Evolutionary conservation across 2,888 invertebrate species (phyloP).

Genomic region (Phortica magna): DNA sequence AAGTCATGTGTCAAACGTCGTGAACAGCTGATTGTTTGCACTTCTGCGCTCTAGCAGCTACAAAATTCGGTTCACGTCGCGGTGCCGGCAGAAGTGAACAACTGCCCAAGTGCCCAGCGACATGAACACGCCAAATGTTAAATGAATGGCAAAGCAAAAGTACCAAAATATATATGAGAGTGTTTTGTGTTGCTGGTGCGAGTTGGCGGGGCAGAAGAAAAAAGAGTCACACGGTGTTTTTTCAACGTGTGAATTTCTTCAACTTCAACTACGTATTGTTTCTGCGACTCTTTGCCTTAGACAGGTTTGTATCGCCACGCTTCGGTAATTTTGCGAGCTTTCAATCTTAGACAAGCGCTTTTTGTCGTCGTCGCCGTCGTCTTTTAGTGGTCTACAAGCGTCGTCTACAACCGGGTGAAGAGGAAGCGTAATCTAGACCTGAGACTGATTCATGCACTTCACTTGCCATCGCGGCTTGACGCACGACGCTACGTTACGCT

Average conservation of each 20-base stretch:
- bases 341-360: slow-evolving; percentile 8
- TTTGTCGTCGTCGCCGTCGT: not conserved
- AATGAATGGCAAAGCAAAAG: too few species aligned
- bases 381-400: too few species aligned
- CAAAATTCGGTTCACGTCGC: too few species aligned
- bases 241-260: not conserved
- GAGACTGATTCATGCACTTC: slow-evolving; percentile 29
- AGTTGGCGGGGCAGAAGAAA: not conserved
- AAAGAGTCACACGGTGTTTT: not conserved
- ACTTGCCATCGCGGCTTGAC: not conserved
- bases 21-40: too few species aligned
- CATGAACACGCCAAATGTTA: too few species aligned
- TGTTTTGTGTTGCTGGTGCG: too few species aligned
- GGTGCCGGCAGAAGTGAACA: too few species aligned
- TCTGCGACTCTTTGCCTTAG: not conserved
- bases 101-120: too few species aligned
- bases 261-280: not conserved
- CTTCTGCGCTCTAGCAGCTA: too few species aligned
- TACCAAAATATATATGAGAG: too few species aligned
- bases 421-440: not conserved
- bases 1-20: too few species aligned
- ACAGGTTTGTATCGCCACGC: slow-evolving; percentile 38
- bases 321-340: slow-evolving; percentile 46
- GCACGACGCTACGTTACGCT: not conserved
- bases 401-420: not conserved